Conservation (phyloP, 2,113 vertebrate genomes). For the Esox niger region DNA sequence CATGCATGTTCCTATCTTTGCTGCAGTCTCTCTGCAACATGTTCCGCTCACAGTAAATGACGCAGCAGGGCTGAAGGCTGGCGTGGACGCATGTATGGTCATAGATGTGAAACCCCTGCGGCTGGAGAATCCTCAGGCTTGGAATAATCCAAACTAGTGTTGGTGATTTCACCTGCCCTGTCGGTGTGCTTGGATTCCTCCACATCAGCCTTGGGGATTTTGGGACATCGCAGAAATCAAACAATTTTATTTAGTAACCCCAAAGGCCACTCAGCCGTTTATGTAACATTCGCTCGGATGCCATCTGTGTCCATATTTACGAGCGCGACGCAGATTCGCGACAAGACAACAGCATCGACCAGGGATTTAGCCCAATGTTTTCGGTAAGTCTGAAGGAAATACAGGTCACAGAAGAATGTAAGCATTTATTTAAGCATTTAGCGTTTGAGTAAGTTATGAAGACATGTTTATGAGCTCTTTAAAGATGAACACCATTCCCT, state of each 20-base stretch:
- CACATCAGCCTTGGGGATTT: slow-evolving; percentile 28
- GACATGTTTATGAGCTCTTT: background rate
- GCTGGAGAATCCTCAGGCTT: too few species aligned
- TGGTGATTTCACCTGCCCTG: background rate
- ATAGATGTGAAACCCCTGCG: too few species aligned
- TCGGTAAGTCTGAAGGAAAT: too few species aligned
- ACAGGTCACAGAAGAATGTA: too few species aligned
- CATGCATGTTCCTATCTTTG: background rate
- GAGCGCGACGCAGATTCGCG: slow-evolving; percentile 4
- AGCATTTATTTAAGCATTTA: too few species aligned
- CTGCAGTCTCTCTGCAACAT: background rate
- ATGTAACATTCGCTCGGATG: slow-evolving; percentile 54
- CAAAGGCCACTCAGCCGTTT: slow-evolving; percentile 56
- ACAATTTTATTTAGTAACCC: slow-evolving; percentile 53
- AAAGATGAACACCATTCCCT: slow-evolving; percentile 14
- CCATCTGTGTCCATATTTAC: slow-evolving; percentile 63
- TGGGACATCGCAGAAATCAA: slow-evolving; percentile 28
- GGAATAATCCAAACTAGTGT: too few species aligned
- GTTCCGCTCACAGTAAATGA: background rate
- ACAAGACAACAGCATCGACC: too few species aligned
- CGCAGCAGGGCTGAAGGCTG: slow-evolving; percentile 48
- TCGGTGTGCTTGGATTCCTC: background rate
- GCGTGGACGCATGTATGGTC: too few species aligned
- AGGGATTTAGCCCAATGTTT: too few species aligned
- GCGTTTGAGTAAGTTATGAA: background rate